Conservation (phyloP, 2,888 invertebrate species). For the Lymantria dispar region DNA sequence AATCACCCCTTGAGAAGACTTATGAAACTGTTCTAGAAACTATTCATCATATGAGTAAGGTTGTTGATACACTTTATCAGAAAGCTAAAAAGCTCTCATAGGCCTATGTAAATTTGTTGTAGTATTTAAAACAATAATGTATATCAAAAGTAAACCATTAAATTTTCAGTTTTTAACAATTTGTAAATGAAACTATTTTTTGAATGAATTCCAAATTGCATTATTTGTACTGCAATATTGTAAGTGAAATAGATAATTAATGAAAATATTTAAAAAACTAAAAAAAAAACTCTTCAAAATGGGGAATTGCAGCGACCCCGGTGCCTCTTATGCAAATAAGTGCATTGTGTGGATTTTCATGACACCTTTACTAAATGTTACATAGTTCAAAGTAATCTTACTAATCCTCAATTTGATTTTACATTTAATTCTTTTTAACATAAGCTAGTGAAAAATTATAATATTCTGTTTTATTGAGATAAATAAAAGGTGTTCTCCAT, state of each 20-base stretch:
- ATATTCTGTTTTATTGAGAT: slow-evolving; percentile 79
- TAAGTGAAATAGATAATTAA: slow-evolving; percentile 47
- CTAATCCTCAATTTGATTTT: slow-evolving; percentile 61
- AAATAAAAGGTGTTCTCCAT: slow-evolving; percentile 76
- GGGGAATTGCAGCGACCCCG: slow-evolving; percentile 47
- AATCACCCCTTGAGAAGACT: slow-evolving; percentile 96
- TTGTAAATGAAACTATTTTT: slow-evolving; percentile 72
- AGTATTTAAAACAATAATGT: slow-evolving; percentile 70
- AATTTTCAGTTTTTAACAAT: slow-evolving; percentile 65
- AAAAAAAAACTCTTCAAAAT: slow-evolving; percentile 31
- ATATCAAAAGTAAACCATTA: slow-evolving; percentile 71
- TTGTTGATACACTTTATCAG: slow-evolving; percentile 99
- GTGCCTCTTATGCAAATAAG: slow-evolving; percentile 12
- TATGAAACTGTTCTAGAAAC: slow-evolving; percentile 98
- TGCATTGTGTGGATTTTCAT: slow-evolving; percentile 25
- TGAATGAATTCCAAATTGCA: slow-evolving; percentile 62
- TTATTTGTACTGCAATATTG: slow-evolving; percentile 53
- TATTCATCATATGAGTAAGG: slow-evolving; percentile 99
- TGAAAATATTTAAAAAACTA: slow-evolving; percentile 41
- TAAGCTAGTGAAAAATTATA: slow-evolving; percentile 78
- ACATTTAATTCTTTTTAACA: slow-evolving; percentile 62
- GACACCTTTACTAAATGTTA: slow-evolving; percentile 39
- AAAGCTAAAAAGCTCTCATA: slow-evolving; percentile 99
- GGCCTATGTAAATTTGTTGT: slow-evolving; percentile 73
- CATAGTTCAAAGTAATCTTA: slow-evolving; percentile 49